Conservation (phyloP, 2,888 invertebrate genomes). For the Lagria hirta region DNA sequence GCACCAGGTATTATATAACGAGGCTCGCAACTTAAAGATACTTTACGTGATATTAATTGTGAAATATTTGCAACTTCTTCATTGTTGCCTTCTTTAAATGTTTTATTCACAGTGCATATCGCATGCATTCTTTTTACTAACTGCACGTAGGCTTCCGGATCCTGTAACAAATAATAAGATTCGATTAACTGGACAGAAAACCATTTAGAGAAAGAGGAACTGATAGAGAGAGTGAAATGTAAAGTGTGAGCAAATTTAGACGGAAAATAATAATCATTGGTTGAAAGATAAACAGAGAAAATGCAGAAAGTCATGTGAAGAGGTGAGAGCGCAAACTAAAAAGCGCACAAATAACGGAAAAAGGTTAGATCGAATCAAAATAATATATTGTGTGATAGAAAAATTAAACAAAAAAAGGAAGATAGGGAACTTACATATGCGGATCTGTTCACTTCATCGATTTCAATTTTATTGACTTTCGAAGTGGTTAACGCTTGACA, state of each 20-base stretch:
- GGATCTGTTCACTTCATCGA: conserved; percentile 48
- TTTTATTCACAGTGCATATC: conserved; percentile 48
- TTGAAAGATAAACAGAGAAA: too few species aligned
- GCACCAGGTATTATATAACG: conserved; percentile 32
- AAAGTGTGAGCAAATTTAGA: too few species aligned
- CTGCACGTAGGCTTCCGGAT: conserved; percentile 46
- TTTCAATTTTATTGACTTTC: conserved; percentile 47
- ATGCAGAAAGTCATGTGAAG: too few species aligned
- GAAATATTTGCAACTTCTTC: conserved; percentile 40
- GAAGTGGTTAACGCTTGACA: conserved; percentile 48
- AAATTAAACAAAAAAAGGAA: conserved; percentile 4
- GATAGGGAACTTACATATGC: conserved; percentile 48
- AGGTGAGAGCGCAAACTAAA: too few species aligned
- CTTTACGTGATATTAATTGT: conserved; percentile 42
- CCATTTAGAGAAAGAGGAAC: too few species aligned
- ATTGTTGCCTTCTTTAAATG: conserved; percentile 32
- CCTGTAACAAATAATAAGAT: conserved; percentile 40
- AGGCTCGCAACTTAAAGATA: conserved; percentile 49
- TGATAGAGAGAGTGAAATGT: too few species aligned
- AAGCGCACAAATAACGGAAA: too few species aligned
- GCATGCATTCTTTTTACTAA: conserved; percentile 47
- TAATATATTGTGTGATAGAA: too few species aligned
- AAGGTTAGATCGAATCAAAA: too few species aligned
- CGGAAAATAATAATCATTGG: too few species aligned
- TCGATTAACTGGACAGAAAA: too few species aligned